Percentiles rank a stretch among this genome's conserved stretches.
Evolutionary conservation across 2,888 invertebrate species (phyloP).

Genomic region (Eledone cirrhosa): DNA sequence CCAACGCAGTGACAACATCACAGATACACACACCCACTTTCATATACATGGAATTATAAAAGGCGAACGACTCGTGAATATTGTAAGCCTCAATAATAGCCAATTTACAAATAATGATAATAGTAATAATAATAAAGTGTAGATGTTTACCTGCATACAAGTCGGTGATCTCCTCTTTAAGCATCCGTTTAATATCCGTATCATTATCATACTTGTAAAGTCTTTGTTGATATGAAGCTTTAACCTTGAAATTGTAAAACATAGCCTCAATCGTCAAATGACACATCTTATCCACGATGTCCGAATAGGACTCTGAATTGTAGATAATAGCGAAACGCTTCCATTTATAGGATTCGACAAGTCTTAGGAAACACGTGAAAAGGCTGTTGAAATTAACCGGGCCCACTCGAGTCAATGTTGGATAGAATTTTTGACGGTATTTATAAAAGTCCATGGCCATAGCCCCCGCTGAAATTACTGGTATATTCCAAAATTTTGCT

Average conservation of each 20-base stretch:
- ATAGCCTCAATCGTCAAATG: slow-evolving; percentile 80
- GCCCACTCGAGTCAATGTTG: slow-evolving; percentile 75
- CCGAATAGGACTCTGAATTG: slow-evolving; percentile 76
- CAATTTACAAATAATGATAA: too few relatives aligned
- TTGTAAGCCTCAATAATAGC: background rate
- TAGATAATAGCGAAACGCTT: slow-evolving; percentile 74
- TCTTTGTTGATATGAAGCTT: slow-evolving; percentile 43
- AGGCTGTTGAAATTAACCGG: slow-evolving; percentile 55
- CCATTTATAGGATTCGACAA: slow-evolving; percentile 42
- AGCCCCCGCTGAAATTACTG: slow-evolving; percentile 77
- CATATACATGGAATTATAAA: background rate
- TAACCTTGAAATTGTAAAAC: slow-evolving; percentile 69
- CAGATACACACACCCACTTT: too few relatives aligned
- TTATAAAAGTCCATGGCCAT: slow-evolving; percentile 51
- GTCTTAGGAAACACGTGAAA: slow-evolving; percentile 39
- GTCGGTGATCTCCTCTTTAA: slow-evolving; percentile 49
- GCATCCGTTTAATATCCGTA: slow-evolving; percentile 39
- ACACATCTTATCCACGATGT: slow-evolving; percentile 76
- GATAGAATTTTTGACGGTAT: slow-evolving; percentile 70
- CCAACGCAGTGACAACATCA: too few relatives aligned
- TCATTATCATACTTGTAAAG: slow-evolving; percentile 42
- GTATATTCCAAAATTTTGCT: slow-evolving; percentile 79
- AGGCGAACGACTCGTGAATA: background rate
- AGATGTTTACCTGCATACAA: slow-evolving; percentile 53
- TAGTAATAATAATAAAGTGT: too few relatives aligned